Evolutionary conservation across 2,888 invertebrate species (phyloP).

Genomic region (Ctena decussata): DNA sequence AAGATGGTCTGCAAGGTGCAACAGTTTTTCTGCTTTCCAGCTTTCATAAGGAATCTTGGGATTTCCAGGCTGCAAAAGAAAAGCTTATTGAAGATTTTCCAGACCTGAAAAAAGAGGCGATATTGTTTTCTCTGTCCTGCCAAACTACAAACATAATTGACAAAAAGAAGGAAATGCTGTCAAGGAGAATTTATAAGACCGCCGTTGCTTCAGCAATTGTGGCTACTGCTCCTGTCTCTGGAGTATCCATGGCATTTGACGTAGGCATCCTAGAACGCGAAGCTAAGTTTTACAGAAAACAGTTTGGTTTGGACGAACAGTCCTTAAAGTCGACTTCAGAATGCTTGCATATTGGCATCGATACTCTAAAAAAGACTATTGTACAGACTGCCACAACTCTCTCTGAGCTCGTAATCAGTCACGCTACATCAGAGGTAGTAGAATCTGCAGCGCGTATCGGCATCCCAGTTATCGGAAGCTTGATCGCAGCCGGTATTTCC

Average conservation of each 20-base stretch:
- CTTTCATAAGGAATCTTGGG: not conserved
- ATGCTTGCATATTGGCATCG: no score
- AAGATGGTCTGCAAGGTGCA: not conserved
- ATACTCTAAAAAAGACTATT: no score
- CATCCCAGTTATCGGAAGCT: no score
- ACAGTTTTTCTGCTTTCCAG: not conserved
- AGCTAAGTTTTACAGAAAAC: conserved; percentile 27
- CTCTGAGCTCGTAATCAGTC: no score
- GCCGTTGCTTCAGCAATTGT: not conserved
- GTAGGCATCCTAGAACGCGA: not conserved
- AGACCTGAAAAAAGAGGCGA: conserved; percentile 1
- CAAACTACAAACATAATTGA: not conserved
- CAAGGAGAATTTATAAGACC: not conserved
- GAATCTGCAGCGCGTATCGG: no score
- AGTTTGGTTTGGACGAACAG: conserved; percentile 26
- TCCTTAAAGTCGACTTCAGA: no score
- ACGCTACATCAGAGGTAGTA: no score
- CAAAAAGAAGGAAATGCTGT: not conserved
- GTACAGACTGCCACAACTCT: no score
- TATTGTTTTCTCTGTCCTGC: not conserved
- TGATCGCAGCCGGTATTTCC: no score
- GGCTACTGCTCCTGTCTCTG: conserved; percentile 14
- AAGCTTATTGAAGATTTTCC: not conserved
- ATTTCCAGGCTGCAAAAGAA: not conserved
- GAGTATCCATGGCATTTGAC: conserved; percentile 7